Conservation (phyloP, 2,888 invertebrate genomes). For the Noctuana brunneofusca region DNA sequence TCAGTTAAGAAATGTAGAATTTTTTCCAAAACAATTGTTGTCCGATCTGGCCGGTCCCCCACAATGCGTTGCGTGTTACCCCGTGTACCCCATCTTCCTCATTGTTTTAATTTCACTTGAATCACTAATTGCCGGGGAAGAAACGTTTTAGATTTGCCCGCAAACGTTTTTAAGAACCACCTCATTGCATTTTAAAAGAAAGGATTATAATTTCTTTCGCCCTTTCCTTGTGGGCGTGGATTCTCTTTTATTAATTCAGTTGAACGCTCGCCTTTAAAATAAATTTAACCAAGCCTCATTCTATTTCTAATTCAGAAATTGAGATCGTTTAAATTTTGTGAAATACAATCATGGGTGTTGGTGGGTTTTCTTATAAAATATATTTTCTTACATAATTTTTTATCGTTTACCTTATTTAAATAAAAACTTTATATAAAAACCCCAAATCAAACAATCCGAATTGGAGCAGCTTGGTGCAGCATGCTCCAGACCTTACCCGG, state of each 20-base stretch:
- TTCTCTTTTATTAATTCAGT: constrained; percentile 74
- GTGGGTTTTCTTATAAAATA: too few species aligned
- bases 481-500: too few species aligned
- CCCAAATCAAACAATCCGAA: too few species aligned
- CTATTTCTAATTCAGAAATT: constrained; percentile 27
- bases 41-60: constrained; percentile 35
- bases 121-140: constrained; percentile 78
- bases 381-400: too few species aligned
- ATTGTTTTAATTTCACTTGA: constrained; percentile 79
- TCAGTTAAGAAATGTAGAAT: not conserved
- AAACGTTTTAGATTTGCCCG: constrained; percentile 75
- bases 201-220: constrained; percentile 79
- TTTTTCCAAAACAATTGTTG: constrained; percentile 19
- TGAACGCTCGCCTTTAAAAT: constrained; percentile 48
- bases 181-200: constrained; percentile 83
- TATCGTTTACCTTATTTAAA: too few species aligned
- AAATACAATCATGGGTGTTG: not conserved
- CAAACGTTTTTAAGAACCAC: constrained; percentile 80
- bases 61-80: constrained; percentile 49
- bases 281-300: constrained; percentile 23
- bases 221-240: constrained; percentile 58
- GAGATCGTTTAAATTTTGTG: constrained; percentile 16
- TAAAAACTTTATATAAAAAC: too few species aligned
- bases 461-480: too few species aligned
- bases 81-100: constrained; percentile 52